Conservation (phyloP, 2,113 vertebrate genomes). For the Melanerpes aurifrons region DNA sequence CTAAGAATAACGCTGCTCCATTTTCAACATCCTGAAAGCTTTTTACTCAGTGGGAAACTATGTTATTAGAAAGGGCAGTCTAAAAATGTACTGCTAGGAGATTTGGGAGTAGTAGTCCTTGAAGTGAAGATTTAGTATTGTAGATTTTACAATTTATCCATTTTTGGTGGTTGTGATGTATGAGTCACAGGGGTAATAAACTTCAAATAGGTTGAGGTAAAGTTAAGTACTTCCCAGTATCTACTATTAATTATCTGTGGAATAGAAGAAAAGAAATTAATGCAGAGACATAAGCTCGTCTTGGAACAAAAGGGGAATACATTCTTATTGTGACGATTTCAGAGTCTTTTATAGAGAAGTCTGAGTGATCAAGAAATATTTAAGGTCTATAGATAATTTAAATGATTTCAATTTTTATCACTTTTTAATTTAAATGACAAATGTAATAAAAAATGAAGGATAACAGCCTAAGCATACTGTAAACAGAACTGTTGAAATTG, state of each 20-base stretch:
- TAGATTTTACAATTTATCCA: conserved; percentile 79
- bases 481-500: neutral
- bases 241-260: conserved; percentile 77
- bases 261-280: conserved; percentile 72
- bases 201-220: conserved; percentile 75
- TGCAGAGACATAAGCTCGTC: neutral
- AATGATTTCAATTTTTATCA: neutral
- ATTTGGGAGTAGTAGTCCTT: conserved; percentile 75
- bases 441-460: neutral
- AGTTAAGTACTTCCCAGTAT: conserved; percentile 74
- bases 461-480: neutral
- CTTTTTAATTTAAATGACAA: conserved; percentile 13
- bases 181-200: conserved; percentile 77
- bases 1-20: conserved; percentile 70
- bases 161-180: conserved; percentile 71
- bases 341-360: conserved; percentile 22
- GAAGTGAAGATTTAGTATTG: conserved; percentile 73
- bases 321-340: conserved; percentile 42
- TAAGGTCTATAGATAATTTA: conserved; percentile 18
- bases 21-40: conserved; percentile 73
- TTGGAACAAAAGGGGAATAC: neutral
- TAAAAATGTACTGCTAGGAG: conserved; percentile 72
- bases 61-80: conserved; percentile 75
- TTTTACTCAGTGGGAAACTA: conserved; percentile 73
- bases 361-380: conserved; percentile 51